These are phyloP conservation scores for Anoplius nigerrimus DNA, from an alignment of 2,888 invertebrate species.

Conservation along the genomic window DNA sequence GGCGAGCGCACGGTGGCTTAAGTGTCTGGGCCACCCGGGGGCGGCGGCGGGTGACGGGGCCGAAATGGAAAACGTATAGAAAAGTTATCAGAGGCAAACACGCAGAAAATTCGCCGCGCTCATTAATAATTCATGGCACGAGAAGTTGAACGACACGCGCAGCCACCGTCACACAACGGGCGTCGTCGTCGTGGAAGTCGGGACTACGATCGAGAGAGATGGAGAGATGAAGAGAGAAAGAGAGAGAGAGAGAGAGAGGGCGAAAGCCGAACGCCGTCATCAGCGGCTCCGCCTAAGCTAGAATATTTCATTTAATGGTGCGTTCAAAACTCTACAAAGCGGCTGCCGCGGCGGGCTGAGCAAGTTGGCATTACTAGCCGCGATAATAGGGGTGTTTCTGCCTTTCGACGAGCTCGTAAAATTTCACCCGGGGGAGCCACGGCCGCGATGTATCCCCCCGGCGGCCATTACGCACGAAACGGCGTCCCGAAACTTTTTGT, in stretches of 20 bases:
- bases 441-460: slow-evolving; percentile 10
- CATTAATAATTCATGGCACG: slow-evolving; percentile 40
- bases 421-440: slow-evolving; percentile 27
- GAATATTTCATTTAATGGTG: slow-evolving; percentile 46
- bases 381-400: slow-evolving; percentile 43
- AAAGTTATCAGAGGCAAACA: slow-evolving; percentile 15
- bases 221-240: too few species aligned
- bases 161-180: background rate
- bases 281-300: slow-evolving; percentile 12
- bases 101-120: slow-evolving; percentile 24
- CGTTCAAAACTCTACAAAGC: slow-evolving; percentile 42
- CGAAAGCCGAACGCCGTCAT: background rate
- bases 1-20: too few species aligned
- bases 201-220: too few species aligned
- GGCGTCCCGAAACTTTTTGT: slow-evolving; percentile 26
- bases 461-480: slow-evolving; percentile 9
- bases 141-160: slow-evolving; percentile 31
- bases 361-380: slow-evolving; percentile 35
- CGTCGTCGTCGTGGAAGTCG: background rate
- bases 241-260: too few species aligned
- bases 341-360: slow-evolving; percentile 22
- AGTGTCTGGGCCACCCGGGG: too few species aligned
- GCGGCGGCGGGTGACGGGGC: too few species aligned
- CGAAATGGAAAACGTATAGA: slow-evolving; percentile 1
- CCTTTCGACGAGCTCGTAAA: slow-evolving; percentile 46